A percentile compares a stretch with the other conserved stretches of the same genome.
These are phyloP conservation scores for Cerastoderma edule DNA, from an alignment of 2,888 invertebrate species.

Conservation along the genomic window DNA sequence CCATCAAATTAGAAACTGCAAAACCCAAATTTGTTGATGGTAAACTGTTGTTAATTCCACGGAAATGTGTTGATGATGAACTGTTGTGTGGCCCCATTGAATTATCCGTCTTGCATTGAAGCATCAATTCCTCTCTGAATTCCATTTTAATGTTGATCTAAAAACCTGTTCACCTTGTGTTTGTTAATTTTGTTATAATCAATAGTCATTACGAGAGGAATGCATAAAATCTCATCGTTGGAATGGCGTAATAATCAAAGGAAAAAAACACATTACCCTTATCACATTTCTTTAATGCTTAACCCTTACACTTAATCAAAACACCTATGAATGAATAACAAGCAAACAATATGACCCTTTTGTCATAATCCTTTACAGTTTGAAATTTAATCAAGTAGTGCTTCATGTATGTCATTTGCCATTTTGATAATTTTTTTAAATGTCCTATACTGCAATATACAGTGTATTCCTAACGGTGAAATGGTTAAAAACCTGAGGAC, in stretches of 20 bases:
- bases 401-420: no score
- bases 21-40: constrained; percentile 11
- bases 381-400: no score
- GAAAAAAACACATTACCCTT: neutral
- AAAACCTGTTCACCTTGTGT: constrained; percentile 27
- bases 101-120: constrained; percentile 13
- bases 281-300: no score
- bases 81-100: constrained; percentile 8
- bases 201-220: constrained; percentile 14
- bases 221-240: constrained; percentile 21
- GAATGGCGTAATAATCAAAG: constrained; percentile 15
- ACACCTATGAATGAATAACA: no score
- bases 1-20: constrained; percentile 8
- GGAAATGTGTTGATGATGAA: constrained; percentile 18
- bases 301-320: no score
- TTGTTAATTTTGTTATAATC: constrained; percentile 13
- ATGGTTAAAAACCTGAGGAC: no score
- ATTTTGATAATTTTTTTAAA: no score
- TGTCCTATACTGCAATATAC: no score
- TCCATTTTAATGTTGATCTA: constrained; percentile 19
- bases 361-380: no score
- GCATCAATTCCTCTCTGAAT: constrained; percentile 5
- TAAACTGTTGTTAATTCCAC: neutral
- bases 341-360: no score
- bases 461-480: no score